Evolutionary conservation across 2,113 vertebrate species (phyloP), one percentile per base, ranked within the genome.

Genomic region (Eretmochelys imbricata): DNA sequence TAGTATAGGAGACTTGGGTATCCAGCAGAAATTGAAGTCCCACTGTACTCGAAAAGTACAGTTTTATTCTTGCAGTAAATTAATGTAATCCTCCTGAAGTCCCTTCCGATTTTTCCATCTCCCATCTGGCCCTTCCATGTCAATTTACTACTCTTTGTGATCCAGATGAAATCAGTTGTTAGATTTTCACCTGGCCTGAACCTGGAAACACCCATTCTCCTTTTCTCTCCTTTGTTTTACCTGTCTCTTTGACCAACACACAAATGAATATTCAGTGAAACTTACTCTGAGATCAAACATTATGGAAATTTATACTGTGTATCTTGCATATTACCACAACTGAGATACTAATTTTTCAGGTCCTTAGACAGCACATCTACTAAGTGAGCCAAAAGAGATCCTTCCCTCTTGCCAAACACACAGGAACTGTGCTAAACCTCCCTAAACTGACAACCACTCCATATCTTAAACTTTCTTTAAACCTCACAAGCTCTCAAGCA

Each of bases 331-430:
- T 76, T 46, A 22, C 10, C 11, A 48, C 69, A 84, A 54, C 31
- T n/a, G 11, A 82, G 10, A 29, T 88, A 35, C 48, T 29, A 83
- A 83, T 78, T 54, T 87, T 24, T 38, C 42, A 42, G 53, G 16
- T 76, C 49, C 38, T 49, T 49, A 84, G 19, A 16, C n/a, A 49
- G 50, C 29, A 24, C 51, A 57, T 50, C 57, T 48, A 38, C 49
- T 84, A 72, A 84, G 72, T 79, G 88, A 84, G 50, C 42, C 72
- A 84, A 84, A 46, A 79, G 17, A 19, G 16, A 53, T 92, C 72
- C 80, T 84, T 29, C 80, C 91, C 85, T 80, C 69, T 78, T 65
- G 90, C 90, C 80, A 92, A 49, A 55, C 91, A 80, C 88, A 85
- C 38, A 84, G n/a, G n/a, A 75, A 22, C n/a, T 75, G 19, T 38